phyloP scores from a whole-genome alignment of 2,113 vertebrate species.

The Sardina pilchardus region DNA sequence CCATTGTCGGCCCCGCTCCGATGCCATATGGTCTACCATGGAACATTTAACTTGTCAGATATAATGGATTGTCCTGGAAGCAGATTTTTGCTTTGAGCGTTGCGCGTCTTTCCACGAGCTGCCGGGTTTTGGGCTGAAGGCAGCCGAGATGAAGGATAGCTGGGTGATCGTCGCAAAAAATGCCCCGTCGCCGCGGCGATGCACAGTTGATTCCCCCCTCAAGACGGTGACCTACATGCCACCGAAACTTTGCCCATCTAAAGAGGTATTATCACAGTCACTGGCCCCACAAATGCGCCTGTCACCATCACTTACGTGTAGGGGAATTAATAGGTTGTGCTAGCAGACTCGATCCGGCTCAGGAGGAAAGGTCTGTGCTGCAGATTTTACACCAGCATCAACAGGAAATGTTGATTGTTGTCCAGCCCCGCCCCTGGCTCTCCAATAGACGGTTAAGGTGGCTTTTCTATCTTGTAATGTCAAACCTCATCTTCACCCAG shows the following conservation, averaged over 20 bases:
- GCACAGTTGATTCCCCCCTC: slow-evolving; percentile 67
- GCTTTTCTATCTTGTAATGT: neutral
- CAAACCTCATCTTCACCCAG: neutral
- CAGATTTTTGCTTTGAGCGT: slow-evolving; percentile 84
- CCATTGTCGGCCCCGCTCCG: slow-evolving; percentile 72
- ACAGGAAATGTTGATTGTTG: neutral
- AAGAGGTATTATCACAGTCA: slow-evolving; percentile 71
- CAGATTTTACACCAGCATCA: neutral
- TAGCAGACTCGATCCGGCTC: slow-evolving; percentile 56
- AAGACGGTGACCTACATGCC: slow-evolving; percentile 76
- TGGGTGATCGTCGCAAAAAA: slow-evolving; percentile 39
- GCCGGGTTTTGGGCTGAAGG: slow-evolving; percentile 69
- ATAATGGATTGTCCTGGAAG: slow-evolving; percentile 92
- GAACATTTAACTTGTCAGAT: slow-evolving; percentile 92
- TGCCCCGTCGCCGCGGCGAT: slow-evolving; percentile 54
- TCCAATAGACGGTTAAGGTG: neutral
- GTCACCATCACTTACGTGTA: slow-evolving; percentile 73
- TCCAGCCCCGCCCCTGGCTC: neutral
- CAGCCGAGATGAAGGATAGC: slow-evolving; percentile 76
- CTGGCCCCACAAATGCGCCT: slow-evolving; percentile 70
- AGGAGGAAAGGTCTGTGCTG: neutral
- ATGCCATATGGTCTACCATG: slow-evolving; percentile 87
- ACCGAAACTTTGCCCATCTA: slow-evolving; percentile 68
- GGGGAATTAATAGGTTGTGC: slow-evolving; percentile 68
- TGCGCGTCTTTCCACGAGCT: slow-evolving; percentile 71